Evolutionary conservation across 2,888 invertebrate species (phyloP).

Genomic region (Caenorhabditis imperialis): DNA sequence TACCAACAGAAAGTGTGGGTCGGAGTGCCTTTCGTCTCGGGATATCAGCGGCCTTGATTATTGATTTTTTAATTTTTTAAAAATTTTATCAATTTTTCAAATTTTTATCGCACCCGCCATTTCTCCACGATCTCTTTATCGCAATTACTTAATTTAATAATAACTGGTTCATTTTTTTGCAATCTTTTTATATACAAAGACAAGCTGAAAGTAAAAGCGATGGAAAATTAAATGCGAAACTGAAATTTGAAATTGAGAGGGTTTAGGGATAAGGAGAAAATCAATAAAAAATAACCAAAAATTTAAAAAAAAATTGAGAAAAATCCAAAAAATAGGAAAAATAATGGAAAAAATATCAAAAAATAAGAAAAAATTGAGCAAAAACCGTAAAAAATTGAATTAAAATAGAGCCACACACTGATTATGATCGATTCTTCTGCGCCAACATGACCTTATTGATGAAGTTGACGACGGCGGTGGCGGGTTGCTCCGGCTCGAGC

Average conservation of each 20-base stretch:
- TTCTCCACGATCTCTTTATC: too few species aligned
- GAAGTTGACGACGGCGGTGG: conserved; percentile 88
- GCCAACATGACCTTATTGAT: conserved; percentile 79
- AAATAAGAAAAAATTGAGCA: neutral
- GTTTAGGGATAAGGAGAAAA: neutral
- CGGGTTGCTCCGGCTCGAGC: conserved; percentile 88
- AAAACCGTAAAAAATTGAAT: conserved; percentile 23
- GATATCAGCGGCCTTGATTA: conserved; percentile 78
- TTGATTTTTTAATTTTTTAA: too few species aligned
- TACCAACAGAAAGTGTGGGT: conserved; percentile 89
- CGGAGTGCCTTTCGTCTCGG: conserved; percentile 90
- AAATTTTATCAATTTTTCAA: too few species aligned
- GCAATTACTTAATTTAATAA: too few species aligned
- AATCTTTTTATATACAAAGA: too few species aligned
- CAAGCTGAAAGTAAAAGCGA: neutral
- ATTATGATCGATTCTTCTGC: conserved; percentile 48
- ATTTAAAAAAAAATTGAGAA: conserved; percentile 2
- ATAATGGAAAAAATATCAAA: neutral
- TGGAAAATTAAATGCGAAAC: neutral
- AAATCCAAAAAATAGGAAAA: neutral
- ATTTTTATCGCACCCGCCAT: too few species aligned
- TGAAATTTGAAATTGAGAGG: neutral
- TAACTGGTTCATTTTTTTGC: too few species aligned
- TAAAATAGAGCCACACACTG: neutral
- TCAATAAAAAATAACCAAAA: neutral